Conservation (phyloP, 1,140 invertebrate species). For the Lordiphosa collinella region DNA sequence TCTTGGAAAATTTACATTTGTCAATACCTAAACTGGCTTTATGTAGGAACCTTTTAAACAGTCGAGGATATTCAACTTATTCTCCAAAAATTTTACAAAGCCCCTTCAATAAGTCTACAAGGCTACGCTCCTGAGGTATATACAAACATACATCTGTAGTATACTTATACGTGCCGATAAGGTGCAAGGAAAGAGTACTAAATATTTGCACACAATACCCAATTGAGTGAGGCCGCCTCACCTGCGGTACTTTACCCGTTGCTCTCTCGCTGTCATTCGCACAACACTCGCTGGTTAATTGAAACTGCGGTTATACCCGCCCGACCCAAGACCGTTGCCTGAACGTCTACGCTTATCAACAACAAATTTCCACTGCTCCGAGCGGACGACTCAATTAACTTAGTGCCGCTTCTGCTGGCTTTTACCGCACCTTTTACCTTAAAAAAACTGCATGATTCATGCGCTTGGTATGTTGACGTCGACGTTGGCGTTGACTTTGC, state of each 20-base stretch:
- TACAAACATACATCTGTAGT: slow-evolving; percentile 6
- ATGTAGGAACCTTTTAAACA: no score
- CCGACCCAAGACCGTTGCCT: slow-evolving; percentile 8
- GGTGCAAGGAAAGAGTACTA: slow-evolving; percentile 34
- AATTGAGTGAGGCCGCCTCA: slow-evolving; percentile 21
- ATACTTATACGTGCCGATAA: slow-evolving; percentile 46
- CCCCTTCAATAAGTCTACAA: neutral
- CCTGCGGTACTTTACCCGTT: slow-evolving; percentile 3
- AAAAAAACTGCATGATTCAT: slow-evolving; percentile 61
- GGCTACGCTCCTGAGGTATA: neutral
- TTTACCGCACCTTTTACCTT: slow-evolving; percentile 4
- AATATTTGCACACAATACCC: slow-evolving; percentile 52
- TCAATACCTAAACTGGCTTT: no score
- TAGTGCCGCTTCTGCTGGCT: slow-evolving; percentile 34
- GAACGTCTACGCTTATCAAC: slow-evolving; percentile 56
- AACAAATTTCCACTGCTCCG: slow-evolving; percentile 20
- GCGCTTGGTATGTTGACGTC: slow-evolving; percentile 42
- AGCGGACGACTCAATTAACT: slow-evolving; percentile 40
- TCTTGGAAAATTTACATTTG: no score
- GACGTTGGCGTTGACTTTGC: slow-evolving; percentile 14
- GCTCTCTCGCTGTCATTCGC: slow-evolving; percentile 3
- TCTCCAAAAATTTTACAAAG: no score
- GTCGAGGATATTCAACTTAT: no score
- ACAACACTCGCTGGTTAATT: neutral
- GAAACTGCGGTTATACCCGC: neutral